phyloP scores from a whole-genome alignment of 2,888 invertebrate species.

The Oxycera nigricornis region DNA sequence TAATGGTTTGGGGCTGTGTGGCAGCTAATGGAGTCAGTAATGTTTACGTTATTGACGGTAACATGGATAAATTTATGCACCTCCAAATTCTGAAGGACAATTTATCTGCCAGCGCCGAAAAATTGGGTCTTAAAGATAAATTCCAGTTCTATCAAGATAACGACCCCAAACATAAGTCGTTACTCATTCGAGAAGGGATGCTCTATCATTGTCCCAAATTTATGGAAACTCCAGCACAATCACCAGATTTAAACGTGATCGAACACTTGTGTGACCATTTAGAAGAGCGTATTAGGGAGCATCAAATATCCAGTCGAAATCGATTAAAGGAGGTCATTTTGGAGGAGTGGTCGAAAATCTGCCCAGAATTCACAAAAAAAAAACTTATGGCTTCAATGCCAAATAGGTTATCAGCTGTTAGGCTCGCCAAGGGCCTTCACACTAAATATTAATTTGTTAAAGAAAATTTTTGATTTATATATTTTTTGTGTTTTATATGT shows the following conservation, averaged over 20 bases:
- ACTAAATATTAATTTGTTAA: conserved; percentile 19
- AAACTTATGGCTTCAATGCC: conserved; percentile 42
- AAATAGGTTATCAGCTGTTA: conserved; percentile 41
- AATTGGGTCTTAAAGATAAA: conserved; percentile 3
- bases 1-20: conserved; percentile 36
- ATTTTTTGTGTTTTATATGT: not conserved
- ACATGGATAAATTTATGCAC: conserved; percentile 40
- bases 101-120: conserved; percentile 11
- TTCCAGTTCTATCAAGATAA: conserved; percentile 46
- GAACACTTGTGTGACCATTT: conserved; percentile 47
- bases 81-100: conserved; percentile 31
- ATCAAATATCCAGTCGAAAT: conserved; percentile 29
- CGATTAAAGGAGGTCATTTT: conserved; percentile 29
- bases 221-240: conserved; percentile 44
- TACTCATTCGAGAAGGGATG: conserved; percentile 42
- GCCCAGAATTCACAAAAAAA: conserved; percentile 34
- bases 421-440: conserved; percentile 6
- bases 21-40: conserved; percentile 19
- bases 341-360: conserved; percentile 43
- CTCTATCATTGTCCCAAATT: conserved; percentile 43
- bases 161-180: conserved; percentile 43
- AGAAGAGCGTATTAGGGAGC: conserved; percentile 49
- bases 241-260: conserved; percentile 46
- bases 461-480: conserved; percentile 14
- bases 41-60: conserved; percentile 44